phyloP scores from a whole-genome alignment of 2,113 vertebrate genomes.

The Xiphorhynchus elegans region DNA sequence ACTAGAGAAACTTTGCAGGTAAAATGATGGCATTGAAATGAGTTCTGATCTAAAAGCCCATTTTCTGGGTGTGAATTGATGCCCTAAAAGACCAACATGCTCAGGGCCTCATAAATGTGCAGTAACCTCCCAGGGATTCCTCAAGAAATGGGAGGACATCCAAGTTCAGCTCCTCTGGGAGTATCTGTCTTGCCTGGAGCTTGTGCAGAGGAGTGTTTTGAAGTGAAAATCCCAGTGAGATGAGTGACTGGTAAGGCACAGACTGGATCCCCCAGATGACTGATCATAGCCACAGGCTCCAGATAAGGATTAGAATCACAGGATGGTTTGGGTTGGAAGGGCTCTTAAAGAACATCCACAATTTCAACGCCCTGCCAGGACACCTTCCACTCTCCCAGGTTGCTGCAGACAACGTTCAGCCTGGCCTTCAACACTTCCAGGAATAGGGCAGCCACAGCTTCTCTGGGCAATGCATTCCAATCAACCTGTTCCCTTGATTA shows the following conservation, averaged over 20 bases:
- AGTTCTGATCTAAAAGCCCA: background rate
- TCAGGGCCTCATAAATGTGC: background rate
- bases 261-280: background rate
- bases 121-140: background rate
- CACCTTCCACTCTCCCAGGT: background rate
- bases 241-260: background rate
- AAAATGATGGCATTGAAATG: background rate
- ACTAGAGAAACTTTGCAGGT: background rate
- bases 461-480: background rate
- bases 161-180: background rate
- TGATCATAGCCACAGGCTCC: background rate
- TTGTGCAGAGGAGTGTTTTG: no score
- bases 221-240: rapidly evolving
- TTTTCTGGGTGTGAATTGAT: background rate
- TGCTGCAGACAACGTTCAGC: background rate
- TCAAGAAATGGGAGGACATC: background rate
- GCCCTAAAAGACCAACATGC: background rate
- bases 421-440: background rate
- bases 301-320: background rate
- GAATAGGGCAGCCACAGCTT: background rate
- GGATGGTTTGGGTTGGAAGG: background rate
- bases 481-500: background rate
- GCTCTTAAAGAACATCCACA: background rate
- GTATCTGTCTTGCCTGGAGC: background rate
- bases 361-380: background rate